Evolutionary conservation across 2,888 invertebrate species (phyloP), one percentile per base, ranked within the genome.

Genomic region (Drosophila maculinotata): DNA sequence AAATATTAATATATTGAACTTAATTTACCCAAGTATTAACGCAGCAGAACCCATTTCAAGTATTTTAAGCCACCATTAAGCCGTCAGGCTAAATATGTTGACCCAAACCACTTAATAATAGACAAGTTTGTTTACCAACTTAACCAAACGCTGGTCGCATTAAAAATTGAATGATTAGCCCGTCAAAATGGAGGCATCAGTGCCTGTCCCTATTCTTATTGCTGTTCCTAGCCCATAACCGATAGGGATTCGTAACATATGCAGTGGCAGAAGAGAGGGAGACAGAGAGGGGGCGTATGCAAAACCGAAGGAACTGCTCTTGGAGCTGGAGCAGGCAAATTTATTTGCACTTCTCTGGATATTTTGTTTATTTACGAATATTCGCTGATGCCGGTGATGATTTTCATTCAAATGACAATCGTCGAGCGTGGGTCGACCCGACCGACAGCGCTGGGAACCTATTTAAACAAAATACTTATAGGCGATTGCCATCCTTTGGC

Each of bases 321-420:
- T n/a, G n/a, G n/a, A n/a, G n/a, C n/a, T n/a, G n/a, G n/a, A 52
- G 20, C 60, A 44, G 60, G 63, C 65, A 68, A 69, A 69, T 81
- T 60, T 83, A 86, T 83, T 83, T 83, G 77, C 87, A 69, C 84
- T 73, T 75, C 71, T 76, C 69, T 60, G 77, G 74, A 80, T 85
- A 79, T 85, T 83, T 69, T 89, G 82, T 89, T 88, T 82, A 74
- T 79, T 78, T 79, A 79, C 66, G 81, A 76, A 73, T 79, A 81
- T 83, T 79, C 82, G 79, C 69, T 69, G 67, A 67, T 59, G 54
- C 56, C n/a, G 45, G 47, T 53, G 65, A 65, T 63, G 73, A 64
- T 71, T 76, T 77, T 70, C 59, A 69, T 72, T 75, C 58, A 66
- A 72, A 57, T 72, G 69, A 36, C 57, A 36, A 15, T 45, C 48